Evolutionary conservation across 2,888 invertebrate species (phyloP).

Genomic region (Trissolcus brochymenae): DNA sequence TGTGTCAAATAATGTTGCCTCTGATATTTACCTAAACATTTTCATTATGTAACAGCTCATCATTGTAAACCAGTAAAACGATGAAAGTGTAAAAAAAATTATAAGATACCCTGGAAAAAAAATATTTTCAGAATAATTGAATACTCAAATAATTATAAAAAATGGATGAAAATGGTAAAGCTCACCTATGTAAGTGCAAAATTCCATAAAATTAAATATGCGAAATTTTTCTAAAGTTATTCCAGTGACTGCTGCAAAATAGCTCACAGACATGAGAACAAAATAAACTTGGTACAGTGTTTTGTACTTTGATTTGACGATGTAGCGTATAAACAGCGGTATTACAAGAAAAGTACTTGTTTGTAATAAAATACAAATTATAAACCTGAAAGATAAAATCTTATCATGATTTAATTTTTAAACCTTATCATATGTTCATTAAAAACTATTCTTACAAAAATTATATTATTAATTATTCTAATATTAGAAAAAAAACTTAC

Average conservation of each 20-base stretch:
- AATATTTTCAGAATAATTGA: background rate
- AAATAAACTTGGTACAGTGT: constrained; percentile 34
- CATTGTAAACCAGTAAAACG: constrained; percentile 34
- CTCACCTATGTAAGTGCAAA: constrained; percentile 16
- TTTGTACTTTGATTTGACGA: constrained; percentile 3
- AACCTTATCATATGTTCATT: background rate
- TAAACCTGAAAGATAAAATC: constrained; percentile 15
- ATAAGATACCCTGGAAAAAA: constrained; percentile 22
- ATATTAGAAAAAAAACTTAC: background rate
- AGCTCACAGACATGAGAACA: constrained; percentile 16
- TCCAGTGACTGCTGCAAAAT: constrained; percentile 13
- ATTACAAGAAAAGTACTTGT: constrained; percentile 36
- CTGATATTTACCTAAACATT: constrained; percentile 19
- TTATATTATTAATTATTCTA: too few relatives aligned
- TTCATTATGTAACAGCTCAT: constrained; percentile 19
- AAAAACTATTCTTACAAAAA: too few relatives aligned
- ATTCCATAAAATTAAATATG: constrained; percentile 10
- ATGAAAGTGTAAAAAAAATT: constrained; percentile 26
- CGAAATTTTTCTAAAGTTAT: constrained; percentile 25
- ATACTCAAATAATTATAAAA: background rate
- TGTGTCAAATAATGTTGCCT: background rate
- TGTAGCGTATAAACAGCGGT: constrained; percentile 24
- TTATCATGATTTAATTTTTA: background rate
- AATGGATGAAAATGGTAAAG: background rate
- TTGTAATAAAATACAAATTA: constrained; percentile 34